Evolutionary conservation across 2,113 vertebrate genomes (phyloP), one percentile per base, ranked within the genome.

Genomic region (Aphyosemion australe): DNA sequence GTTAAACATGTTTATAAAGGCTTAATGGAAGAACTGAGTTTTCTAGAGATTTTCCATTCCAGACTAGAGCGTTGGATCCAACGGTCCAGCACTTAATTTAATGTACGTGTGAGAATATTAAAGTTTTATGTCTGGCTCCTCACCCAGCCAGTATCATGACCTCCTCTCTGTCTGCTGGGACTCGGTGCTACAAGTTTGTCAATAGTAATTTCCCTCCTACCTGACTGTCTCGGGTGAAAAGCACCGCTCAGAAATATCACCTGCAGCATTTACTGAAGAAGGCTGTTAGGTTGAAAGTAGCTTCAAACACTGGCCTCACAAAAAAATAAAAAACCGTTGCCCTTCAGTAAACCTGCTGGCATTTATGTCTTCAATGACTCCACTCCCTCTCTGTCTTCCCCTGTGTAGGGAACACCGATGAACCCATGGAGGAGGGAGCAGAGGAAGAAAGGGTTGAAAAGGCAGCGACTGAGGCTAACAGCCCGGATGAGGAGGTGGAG

Each of bases 341-440:
- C 53, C 55, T 37, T 69, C 51, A 45, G 32, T 72, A 32, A 73
- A 64, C 56, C 46, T 63, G 45, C 76, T 80, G 72, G 55, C 79
- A 72, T 76, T 75, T 71, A 55, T 62, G 43, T 65, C 71, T 64
- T 77, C 60, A 74, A 50, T 78, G 56, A 71, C 79, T 76, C 54
- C 48, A 5, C 69, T 70, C 32, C 31, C 20, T 71, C 54, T 67
- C 56, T 85, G 37, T 85, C 42, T 76, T 73, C 2, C 32, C 63
- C 59, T 75, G 32, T 68, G 48, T 21, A 89, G 91, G 59, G n/a
- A 79, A 69, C 59, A 21, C 76, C 2, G 72, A 37, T 7, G 87
- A 90, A 32, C 70, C 75, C 61, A 87, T 88, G 83, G 87, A 88
- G 61, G 72, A 79, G 43, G 89, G 69, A 41, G 79, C 72, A 15